phyloP scores from a whole-genome alignment of 1,140 invertebrate species.

The Eriosoma lanigerum region DNA sequence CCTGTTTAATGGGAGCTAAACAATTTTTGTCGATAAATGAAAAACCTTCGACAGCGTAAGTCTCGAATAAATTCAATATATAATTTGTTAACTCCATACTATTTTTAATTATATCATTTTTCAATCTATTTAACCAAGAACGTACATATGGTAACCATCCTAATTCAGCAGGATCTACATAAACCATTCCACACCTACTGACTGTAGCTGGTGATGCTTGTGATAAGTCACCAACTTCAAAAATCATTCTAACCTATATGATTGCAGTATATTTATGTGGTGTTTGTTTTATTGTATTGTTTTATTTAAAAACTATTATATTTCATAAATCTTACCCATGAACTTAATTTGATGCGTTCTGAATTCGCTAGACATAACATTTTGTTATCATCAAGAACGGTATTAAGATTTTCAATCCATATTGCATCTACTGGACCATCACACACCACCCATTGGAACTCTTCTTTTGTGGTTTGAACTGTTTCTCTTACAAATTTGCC shows the following conservation, averaged over 20 bases:
- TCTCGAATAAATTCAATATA: conserved; percentile 65
- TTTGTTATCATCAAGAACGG: conserved; percentile 90
- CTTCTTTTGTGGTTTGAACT: conserved; percentile 63
- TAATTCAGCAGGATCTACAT: conserved; percentile 78
- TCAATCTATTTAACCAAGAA: conserved; percentile 72
- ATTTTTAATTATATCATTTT: conserved; percentile 62
- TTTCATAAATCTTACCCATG: not conserved
- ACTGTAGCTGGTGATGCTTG: conserved; percentile 89
- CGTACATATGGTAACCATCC: conserved; percentile 79
- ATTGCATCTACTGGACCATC: conserved; percentile 92
- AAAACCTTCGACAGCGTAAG: conserved; percentile 67
- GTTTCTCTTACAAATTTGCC: conserved; percentile 71
- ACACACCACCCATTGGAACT: conserved; percentile 81
- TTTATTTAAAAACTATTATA: not conserved
- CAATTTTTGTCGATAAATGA: conserved; percentile 69
- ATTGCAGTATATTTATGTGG: not conserved
- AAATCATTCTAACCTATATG: conserved; percentile 74
- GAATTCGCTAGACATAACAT: conserved; percentile 85
- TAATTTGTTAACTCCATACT: conserved; percentile 63
- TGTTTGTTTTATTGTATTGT: not conserved
- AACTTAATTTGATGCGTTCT: conserved; percentile 79
- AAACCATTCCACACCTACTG: conserved; percentile 77
- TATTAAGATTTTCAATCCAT: conserved; percentile 96
- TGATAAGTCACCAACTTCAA: conserved; percentile 84
- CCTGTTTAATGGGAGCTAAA: conserved; percentile 58